A percentile compares a stretch with the other conserved stretches of the same genome.
phyloP scores from a whole-genome alignment of 2,888 invertebrate species.

The Ophion obscuratus region DNA sequence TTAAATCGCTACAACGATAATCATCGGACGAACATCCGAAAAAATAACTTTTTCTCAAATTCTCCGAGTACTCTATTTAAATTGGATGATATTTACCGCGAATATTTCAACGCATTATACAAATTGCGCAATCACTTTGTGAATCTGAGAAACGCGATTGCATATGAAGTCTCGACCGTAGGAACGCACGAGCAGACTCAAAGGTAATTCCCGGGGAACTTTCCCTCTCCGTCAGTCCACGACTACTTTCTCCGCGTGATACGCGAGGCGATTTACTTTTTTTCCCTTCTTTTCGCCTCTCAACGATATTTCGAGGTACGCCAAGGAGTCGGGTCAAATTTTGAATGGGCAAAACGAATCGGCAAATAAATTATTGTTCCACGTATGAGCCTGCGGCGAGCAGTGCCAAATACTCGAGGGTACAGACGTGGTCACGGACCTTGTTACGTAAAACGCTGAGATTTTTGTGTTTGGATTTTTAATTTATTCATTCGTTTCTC shows the following conservation, averaged over 20 bases:
- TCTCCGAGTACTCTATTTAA: background rate
- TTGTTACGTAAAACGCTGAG: background rate
- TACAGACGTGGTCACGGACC: background rate
- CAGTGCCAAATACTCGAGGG: too few species aligned
- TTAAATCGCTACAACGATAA: too few species aligned
- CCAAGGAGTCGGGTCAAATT: background rate
- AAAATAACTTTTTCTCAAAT: background rate
- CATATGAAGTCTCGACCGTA: background rate
- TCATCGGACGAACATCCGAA: too few species aligned
- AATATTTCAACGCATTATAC: background rate
- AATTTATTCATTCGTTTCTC: too few species aligned
- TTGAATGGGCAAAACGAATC: background rate
- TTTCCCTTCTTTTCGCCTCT: background rate
- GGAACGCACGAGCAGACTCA: constrained; percentile 8
- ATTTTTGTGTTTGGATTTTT: background rate
- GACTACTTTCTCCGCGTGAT: constrained; percentile 52
- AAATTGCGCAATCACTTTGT: background rate
- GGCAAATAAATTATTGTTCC: background rate
- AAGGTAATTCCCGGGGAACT: constrained; percentile 46
- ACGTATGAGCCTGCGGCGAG: too few species aligned
- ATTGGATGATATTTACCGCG: background rate
- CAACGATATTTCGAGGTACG: background rate
- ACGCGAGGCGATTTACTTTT: constrained; percentile 13
- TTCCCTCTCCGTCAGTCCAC: constrained; percentile 56
- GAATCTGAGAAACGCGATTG: background rate